Percentiles rank a stretch among this genome's conserved stretches.
Conservation (phyloP, 2,888 invertebrate species). For the Philereme transversata region DNA sequence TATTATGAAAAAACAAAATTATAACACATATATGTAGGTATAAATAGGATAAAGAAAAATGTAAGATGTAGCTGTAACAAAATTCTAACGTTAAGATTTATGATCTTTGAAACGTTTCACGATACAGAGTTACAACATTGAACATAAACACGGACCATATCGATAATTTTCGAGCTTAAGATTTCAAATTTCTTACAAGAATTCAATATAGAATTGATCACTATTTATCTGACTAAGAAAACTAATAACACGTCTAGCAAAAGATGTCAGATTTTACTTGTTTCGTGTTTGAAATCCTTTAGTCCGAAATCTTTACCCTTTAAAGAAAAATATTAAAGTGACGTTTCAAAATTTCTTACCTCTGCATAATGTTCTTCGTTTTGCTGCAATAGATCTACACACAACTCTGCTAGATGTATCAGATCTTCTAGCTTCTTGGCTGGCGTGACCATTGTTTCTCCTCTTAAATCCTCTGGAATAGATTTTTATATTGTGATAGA, state of each 20-base stretch:
- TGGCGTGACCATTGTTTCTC: constrained; percentile 92
- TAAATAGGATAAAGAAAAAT: neutral
- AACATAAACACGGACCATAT: constrained; percentile 57
- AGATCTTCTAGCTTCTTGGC: constrained; percentile 97
- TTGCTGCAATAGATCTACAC: constrained; percentile 99
- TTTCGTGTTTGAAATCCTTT: constrained; percentile 24
- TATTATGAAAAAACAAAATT: too few relatives aligned
- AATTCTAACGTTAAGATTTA: neutral
- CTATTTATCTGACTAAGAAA: too few relatives aligned
- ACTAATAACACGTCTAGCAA: too few relatives aligned
- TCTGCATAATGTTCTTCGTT: constrained; percentile 99
- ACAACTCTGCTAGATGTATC: constrained; percentile 97
- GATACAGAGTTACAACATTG: constrained; percentile 65
- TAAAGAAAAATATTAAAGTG: neutral
- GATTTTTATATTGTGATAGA: neutral
- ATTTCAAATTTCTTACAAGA: constrained; percentile 12
- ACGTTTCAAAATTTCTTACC: constrained; percentile 84
- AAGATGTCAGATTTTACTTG: neutral
- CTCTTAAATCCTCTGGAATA: constrained; percentile 89
- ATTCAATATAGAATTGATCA: neutral
- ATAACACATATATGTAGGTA: neutral
- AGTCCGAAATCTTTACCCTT: constrained; percentile 43
- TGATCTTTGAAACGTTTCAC: constrained; percentile 57
- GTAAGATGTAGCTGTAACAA: neutral
- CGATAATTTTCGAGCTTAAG: constrained; percentile 51